A percentile compares a stretch with the other conserved stretches of the same genome.
phyloP scores from a whole-genome alignment of 2,888 invertebrate species.

The Hyposoter didymator region DNA sequence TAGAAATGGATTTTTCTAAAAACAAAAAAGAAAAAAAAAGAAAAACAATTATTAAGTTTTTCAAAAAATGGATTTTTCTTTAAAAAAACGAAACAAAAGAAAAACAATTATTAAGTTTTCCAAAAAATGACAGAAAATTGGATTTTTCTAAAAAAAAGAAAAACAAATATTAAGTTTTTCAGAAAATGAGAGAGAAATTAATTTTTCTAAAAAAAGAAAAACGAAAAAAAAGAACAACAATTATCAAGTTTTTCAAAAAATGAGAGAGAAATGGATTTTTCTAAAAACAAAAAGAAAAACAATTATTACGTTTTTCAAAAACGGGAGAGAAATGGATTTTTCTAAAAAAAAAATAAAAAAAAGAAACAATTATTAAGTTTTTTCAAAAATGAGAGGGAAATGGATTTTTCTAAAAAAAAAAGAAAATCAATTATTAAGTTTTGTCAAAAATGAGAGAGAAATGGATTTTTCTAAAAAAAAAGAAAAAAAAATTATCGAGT shows the following conservation, averaged over 20 bases:
- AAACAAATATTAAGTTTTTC: slow-evolving; percentile 58
- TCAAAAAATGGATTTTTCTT: slow-evolving; percentile 44
- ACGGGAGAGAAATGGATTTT: slow-evolving; percentile 43
- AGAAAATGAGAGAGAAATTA: slow-evolving; percentile 35
- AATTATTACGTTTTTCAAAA: slow-evolving; percentile 57
- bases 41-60: slow-evolving; percentile 58
- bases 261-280: slow-evolving; percentile 43
- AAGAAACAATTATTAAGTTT: slow-evolving; percentile 55
- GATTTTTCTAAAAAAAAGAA: slow-evolving; percentile 42
- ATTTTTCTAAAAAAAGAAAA: slow-evolving; percentile 49
- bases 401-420: slow-evolving; percentile 44
- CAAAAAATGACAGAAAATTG: no score
- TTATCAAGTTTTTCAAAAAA: slow-evolving; percentile 51
- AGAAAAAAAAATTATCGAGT: slow-evolving; percentile 50
- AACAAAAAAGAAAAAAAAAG: slow-evolving; percentile 39
- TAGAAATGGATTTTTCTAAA: slow-evolving; percentile 44
- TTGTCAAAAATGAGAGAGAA: slow-evolving; percentile 40
- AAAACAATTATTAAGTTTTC: slow-evolving; percentile 58
- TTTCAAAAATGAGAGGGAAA: slow-evolving; percentile 39
- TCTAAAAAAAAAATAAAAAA: slow-evolving; percentile 47
- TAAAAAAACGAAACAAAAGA: slow-evolving; percentile 40
- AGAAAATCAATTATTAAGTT: slow-evolving; percentile 57
- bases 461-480: slow-evolving; percentile 45
- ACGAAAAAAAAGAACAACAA: slow-evolving; percentile 51
- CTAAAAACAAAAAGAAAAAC: slow-evolving; percentile 54